Evolutionary conservation across 2,113 vertebrate species (phyloP), one percentile per base, ranked within the genome.

Genomic region (Mesocricetus auratus): DNA sequence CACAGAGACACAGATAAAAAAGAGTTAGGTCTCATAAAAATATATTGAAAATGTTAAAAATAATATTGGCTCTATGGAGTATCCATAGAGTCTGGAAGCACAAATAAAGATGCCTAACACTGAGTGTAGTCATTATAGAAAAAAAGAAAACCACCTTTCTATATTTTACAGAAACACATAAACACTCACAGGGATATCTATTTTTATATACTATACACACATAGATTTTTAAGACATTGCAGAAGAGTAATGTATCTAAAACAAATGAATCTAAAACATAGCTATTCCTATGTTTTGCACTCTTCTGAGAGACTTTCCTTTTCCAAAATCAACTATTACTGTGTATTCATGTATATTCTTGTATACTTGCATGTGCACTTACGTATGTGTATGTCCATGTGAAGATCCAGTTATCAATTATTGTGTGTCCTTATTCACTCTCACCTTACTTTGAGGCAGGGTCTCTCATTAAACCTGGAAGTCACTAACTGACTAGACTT

Each of bases 221-320:
- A 68, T 33, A 89, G 92, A 92, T 58, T 31, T 0, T 58, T 81
- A 71, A 66, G 9, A 53, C 12, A 64, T 77, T 53, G 21, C 50
- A 26, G 42, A 47, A 88, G 81, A 91, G 3, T 56, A 71, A 87
- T 86, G 39, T 75, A n/a, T 92, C 39, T 92, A 31, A 93, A 86
- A 36, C 29, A 75, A 81, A n/a, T 39, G 77, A 53, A 53, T 53
- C 50, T 53, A 53, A 53, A 53, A 53, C 50, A 53, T 53, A 93
- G 73, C 47, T 31, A 42, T 56, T 2, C 12, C 58, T 64, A 7
- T 58, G 16, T 56, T 66, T 66, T 89, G 68, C 83, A 53, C 86
- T 88, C 69, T 13, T 22, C 39, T 24, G 58, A 60, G 33, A 36
- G 21, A 8, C 29, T 42, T 36, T 33, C 58, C 36, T 73, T 74